Conservation (phyloP, 2,888 invertebrate species). For the Pegoplata infirma region DNA sequence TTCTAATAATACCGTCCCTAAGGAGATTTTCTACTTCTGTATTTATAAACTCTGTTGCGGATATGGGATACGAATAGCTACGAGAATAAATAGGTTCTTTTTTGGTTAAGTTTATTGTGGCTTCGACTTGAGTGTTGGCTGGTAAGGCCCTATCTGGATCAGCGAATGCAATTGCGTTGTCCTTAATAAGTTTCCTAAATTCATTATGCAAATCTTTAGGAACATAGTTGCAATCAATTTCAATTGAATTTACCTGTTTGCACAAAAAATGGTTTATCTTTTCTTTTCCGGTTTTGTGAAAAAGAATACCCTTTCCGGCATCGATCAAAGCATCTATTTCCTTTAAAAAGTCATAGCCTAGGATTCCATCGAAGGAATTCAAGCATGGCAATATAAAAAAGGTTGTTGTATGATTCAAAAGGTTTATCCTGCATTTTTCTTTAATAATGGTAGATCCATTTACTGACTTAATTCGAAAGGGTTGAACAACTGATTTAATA, state of each 20-base stretch:
- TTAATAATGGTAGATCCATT: not conserved
- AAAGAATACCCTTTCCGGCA: not conserved
- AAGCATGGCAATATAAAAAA: no score
- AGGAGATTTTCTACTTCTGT: conserved; percentile 15
- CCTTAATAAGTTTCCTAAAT: no score
- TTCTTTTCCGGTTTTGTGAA: not conserved
- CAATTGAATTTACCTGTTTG: not conserved
- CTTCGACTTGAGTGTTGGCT: conserved; percentile 28
- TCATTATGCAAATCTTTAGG: no score
- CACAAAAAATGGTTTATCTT: not conserved
- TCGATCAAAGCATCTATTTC: no score
- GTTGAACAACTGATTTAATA: not conserved
- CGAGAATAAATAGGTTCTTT: conserved; percentile 30
- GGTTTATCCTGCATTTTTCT: no score
- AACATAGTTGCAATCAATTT: not conserved
- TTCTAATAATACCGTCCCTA: conserved; percentile 27
- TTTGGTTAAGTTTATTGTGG: conserved; percentile 35
- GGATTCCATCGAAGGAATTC: no score
- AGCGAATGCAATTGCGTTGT: conserved; percentile 14
- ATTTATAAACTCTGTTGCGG: conserved; percentile 37
- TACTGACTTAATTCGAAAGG: not conserved
- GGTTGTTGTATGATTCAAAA: no score
- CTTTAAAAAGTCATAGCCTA: no score
- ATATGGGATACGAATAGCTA: conserved; percentile 33
- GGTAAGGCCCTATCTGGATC: conserved; percentile 22